Percentiles rank a stretch among this genome's conserved stretches.
These are phyloP conservation scores for Podarcis lilfordi DNA, from an alignment of 2,797 vertebrate species.

Conservation along the genomic window DNA sequence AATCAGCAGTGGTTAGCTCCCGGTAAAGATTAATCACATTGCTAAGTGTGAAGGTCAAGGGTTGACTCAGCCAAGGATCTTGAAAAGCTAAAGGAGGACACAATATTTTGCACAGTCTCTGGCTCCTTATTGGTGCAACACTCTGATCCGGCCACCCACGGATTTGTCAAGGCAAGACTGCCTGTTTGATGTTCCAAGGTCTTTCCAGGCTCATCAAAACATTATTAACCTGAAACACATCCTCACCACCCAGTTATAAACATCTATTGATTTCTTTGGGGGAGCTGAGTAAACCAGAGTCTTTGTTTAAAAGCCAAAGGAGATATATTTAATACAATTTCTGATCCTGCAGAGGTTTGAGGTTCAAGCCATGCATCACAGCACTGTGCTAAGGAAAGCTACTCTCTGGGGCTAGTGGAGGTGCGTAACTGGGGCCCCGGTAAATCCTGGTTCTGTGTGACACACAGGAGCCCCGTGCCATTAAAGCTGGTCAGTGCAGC, in stretches of 20 bases:
- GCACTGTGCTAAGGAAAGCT: neutral
- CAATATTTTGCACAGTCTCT: neutral
- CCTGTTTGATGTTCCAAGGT: fast-evolving
- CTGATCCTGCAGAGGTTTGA: neutral
- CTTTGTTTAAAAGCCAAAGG: slow-evolving; percentile 1
- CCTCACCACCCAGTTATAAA: slow-evolving; percentile 14
- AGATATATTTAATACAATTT: neutral
- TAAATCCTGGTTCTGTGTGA: neutral
- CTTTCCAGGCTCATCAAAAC: slow-evolving; percentile 34
- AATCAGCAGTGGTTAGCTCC: neutral
- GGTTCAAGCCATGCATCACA: neutral
- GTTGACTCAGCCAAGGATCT: neutral
- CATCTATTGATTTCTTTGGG: slow-evolving; percentile 5
- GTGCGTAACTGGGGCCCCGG: neutral
- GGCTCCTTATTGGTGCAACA: neutral
- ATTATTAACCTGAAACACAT: slow-evolving; percentile 27
- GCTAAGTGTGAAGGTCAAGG: neutral
- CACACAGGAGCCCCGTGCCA: too few relatives aligned
- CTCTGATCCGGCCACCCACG: slow-evolving; percentile 15
- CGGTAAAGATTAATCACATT: neutral
- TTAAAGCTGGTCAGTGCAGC: too few relatives aligned
- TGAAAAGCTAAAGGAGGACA: neutral
- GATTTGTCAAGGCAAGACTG: slow-evolving; percentile 39
- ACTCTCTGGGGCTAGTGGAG: neutral
- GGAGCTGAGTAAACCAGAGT: neutral